Conservation (phyloP, 2,797 vertebrate genomes). For the Pantherophis vulpinus region DNA sequence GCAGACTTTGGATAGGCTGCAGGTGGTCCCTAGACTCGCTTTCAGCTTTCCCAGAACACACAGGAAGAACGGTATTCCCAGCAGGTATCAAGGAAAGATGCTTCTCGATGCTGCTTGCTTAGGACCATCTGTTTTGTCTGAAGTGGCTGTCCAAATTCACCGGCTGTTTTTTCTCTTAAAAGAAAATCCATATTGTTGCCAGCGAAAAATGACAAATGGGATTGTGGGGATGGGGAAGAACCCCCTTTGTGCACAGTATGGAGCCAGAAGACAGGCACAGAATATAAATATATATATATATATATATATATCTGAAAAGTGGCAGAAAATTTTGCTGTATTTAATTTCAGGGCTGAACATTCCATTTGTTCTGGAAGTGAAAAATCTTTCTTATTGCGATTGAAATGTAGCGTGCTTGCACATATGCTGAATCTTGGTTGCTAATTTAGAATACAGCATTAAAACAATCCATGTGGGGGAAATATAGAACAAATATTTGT, state of each 20-base stretch:
- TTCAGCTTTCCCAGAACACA: slow-evolving; percentile 19
- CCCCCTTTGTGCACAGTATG: neutral
- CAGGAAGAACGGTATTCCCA: slow-evolving; percentile 29
- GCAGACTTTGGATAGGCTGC: slow-evolving; percentile 29
- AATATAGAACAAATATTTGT: neutral
- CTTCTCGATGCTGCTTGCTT: neutral
- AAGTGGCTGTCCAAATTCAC: neutral
- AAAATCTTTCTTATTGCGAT: neutral
- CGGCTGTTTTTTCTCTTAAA: neutral
- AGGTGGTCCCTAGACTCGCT: slow-evolving; percentile 32
- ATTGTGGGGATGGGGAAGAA: neutral
- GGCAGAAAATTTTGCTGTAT: slow-evolving; percentile 1
- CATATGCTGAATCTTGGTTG: too few relatives aligned
- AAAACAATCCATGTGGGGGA: neutral
- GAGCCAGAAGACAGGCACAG: neutral
- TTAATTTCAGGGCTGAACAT: neutral
- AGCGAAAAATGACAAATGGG: neutral
- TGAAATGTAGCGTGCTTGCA: neutral
- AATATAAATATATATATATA: neutral
- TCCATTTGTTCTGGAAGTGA: neutral
- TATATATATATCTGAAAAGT: neutral
- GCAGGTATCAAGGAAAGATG: slow-evolving; percentile 4
- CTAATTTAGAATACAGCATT: neutral
- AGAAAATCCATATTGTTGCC: neutral
- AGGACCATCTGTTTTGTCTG: neutral